Conservation (phyloP, 2,113 vertebrate species). For the Pluvianellus socialis region DNA sequence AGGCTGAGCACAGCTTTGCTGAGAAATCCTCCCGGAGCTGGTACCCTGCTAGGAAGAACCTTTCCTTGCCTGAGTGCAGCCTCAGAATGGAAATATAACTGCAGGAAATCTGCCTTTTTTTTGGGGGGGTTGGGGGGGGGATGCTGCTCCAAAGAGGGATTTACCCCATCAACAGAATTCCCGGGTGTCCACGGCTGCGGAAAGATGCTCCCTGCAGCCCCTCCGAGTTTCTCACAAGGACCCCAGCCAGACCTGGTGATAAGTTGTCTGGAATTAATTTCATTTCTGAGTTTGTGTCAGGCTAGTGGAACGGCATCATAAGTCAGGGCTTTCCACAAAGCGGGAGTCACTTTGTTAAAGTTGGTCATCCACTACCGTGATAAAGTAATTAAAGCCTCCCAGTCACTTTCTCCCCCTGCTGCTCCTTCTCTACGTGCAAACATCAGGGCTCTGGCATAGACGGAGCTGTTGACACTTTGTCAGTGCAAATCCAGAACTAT, state of each 20-base stretch:
- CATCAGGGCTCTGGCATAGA: not conserved
- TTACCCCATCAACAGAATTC: not conserved
- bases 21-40: not conserved
- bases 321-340: not conserved
- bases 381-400: not conserved
- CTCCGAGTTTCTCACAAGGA: not conserved
- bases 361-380: not conserved
- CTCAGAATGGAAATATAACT: not conserved
- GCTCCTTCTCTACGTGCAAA: not conserved
- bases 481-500: not conserved
- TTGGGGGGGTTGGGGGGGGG: not conserved
- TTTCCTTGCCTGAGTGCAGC: not conserved
- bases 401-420: not conserved
- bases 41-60: not conserved
- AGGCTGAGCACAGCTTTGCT: not conserved
- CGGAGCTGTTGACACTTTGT: constrained; percentile 16
- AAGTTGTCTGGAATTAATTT: not conserved
- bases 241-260: not conserved
- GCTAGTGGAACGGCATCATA: rapidly evolving
- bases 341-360: not conserved
- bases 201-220: not conserved
- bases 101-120: not conserved
- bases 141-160: not conserved
- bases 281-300: not conserved
- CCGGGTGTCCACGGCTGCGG: rapidly evolving